A percentile compares a stretch with the other conserved stretches of the same genome.
Conservation (phyloP, 1,140 invertebrate genomes). For the Heliothis subflexa region DNA sequence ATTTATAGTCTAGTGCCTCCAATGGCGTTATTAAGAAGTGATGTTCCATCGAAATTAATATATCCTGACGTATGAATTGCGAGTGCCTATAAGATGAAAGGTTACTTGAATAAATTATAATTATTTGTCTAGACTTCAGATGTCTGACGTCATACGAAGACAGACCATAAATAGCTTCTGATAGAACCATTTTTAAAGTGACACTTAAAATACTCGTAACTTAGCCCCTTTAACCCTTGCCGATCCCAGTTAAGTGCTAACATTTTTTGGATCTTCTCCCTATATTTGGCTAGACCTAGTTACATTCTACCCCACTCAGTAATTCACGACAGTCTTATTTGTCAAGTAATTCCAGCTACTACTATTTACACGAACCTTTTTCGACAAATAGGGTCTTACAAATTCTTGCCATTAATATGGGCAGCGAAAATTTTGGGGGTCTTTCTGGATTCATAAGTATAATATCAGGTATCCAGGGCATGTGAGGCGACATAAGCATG, state of each 20-base stretch:
- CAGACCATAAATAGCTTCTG: neutral
- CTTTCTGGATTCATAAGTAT: slow-evolving; percentile 20
- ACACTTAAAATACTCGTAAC: neutral
- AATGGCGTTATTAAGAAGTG: too few relatives aligned
- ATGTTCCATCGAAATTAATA: too few relatives aligned
- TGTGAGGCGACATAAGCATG: slow-evolving; percentile 25
- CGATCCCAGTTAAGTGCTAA: neutral
- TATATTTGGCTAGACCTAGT: neutral
- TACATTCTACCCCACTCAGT: slow-evolving; percentile 4
- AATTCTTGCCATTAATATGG: slow-evolving; percentile 20
- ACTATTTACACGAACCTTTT: slow-evolving; percentile 23
- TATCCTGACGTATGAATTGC: too few relatives aligned
- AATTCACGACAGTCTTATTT: slow-evolving; percentile 21
- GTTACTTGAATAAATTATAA: too few relatives aligned
- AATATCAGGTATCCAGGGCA: slow-evolving; percentile 33
- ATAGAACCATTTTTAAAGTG: neutral
- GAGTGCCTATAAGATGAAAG: too few relatives aligned
- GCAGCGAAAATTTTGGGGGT: neutral
- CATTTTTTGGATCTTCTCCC: neutral
- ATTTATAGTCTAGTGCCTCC: neutral
- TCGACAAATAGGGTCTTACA: slow-evolving; percentile 6
- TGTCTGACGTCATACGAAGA: too few relatives aligned
- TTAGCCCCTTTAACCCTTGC: neutral
- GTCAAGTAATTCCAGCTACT: slow-evolving; percentile 19
- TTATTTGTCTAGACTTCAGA: too few relatives aligned